Evolutionary conservation across 1,140 invertebrate genomes (phyloP).

Genomic region (Lanistes nyassanus): DNA sequence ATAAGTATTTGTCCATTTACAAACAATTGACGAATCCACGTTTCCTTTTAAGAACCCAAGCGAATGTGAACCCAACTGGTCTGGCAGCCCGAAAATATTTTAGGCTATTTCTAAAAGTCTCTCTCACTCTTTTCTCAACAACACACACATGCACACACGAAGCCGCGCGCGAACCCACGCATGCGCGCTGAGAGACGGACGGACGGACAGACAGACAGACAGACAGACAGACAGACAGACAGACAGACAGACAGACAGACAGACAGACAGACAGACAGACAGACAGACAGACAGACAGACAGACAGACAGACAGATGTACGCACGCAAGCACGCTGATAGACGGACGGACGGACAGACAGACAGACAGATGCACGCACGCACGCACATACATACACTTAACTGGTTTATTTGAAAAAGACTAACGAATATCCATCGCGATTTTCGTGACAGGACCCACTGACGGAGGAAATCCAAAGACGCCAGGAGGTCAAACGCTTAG

Average conservation of each 20-base stretch:
- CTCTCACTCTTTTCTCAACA: not conserved
- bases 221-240: too few relatives aligned
- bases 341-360: too few relatives aligned
- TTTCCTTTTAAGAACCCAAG: too few relatives aligned
- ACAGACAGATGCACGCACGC: too few relatives aligned
- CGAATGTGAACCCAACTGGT: too few relatives aligned
- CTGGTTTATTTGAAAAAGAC: not conserved
- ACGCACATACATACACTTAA: slow-evolving; percentile 6
- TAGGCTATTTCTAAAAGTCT: too few relatives aligned
- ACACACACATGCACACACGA: not conserved
- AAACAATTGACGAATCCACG: too few relatives aligned
- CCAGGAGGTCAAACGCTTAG: not conserved
- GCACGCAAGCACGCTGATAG: slow-evolving; percentile 1
- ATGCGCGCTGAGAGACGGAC: slow-evolving; percentile 1
- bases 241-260: slow-evolving; percentile 15
- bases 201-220: too few relatives aligned
- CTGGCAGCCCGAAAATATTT: too few relatives aligned
- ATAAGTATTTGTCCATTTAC: not conserved
- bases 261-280: slow-evolving; percentile 15
- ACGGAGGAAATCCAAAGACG: not conserved
- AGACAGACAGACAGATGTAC: not conserved
- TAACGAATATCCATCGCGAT: too few relatives aligned
- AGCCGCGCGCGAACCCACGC: not conserved
- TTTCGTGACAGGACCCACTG: too few relatives aligned
- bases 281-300: slow-evolving; percentile 15